phyloP scores from a whole-genome alignment of 2,797 vertebrate species.

The Pangasius mekongensis region DNA sequence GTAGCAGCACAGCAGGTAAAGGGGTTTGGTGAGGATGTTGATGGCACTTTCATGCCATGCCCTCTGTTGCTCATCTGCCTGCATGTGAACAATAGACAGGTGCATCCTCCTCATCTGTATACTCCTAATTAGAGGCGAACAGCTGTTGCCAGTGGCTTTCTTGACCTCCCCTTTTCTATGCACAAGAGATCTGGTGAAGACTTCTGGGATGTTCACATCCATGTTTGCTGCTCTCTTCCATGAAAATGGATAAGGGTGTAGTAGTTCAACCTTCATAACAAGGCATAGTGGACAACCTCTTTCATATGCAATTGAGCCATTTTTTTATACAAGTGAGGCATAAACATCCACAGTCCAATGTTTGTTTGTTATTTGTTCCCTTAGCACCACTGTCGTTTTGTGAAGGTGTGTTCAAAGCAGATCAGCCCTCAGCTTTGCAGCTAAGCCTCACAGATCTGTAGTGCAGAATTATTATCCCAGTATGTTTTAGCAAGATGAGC shows the following conservation, averaged over 20 bases:
- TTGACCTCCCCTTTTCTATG: constrained; percentile 61
- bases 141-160: constrained; percentile 64
- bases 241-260: constrained; percentile 9
- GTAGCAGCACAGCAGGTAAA: constrained; percentile 4
- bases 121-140: constrained; percentile 67
- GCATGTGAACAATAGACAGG: constrained; percentile 62
- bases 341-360: background rate
- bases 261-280: constrained; percentile 11
- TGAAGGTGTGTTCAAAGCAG: constrained; percentile 3
- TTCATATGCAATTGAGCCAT: constrained; percentile 40
- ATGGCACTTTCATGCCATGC: constrained; percentile 11
- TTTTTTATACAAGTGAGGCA: constrained; percentile 42
- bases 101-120: constrained; percentile 56
- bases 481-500: constrained; percentile 32
- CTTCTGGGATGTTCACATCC: constrained; percentile 45
- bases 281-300: constrained; percentile 18
- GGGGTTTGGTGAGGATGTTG: constrained; percentile 27
- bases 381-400: background rate
- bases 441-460: constrained; percentile 27
- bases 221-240: constrained; percentile 46
- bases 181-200: constrained; percentile 61
- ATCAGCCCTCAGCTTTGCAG: constrained; percentile 21
- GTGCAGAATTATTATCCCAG: constrained; percentile 41
- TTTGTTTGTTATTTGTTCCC: background rate
- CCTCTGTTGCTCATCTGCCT: constrained; percentile 32